Conservation (phyloP, 2,888 invertebrate genomes). For the Papilio gigon region DNA sequence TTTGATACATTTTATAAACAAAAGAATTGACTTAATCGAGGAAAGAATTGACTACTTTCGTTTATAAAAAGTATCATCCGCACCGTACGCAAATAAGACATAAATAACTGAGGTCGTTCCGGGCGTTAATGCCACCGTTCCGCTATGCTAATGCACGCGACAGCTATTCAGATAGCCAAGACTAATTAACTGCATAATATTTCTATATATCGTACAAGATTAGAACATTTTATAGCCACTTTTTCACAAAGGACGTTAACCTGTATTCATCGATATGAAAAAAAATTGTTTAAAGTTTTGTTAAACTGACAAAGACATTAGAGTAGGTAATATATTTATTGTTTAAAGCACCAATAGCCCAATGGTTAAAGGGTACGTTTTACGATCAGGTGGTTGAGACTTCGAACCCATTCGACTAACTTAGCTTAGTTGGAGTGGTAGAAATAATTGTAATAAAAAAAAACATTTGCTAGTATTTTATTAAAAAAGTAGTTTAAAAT, state of each 20-base stretch:
- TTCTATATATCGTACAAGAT: slow-evolving; percentile 21
- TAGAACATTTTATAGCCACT: background rate
- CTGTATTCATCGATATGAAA: background rate
- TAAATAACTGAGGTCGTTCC: slow-evolving; percentile 23
- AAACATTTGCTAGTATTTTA: too few relatives aligned
- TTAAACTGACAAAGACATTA: too few relatives aligned
- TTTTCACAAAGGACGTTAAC: background rate
- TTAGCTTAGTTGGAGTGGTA: too few relatives aligned
- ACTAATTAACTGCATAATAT: slow-evolving; percentile 33
- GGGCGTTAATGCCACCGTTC: slow-evolving; percentile 28
- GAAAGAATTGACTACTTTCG: background rate
- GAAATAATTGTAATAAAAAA: too few relatives aligned
- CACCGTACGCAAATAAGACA: slow-evolving; percentile 24
- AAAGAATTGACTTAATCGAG: too few relatives aligned
- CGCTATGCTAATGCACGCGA: slow-evolving; percentile 30
- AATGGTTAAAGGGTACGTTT: too few relatives aligned
- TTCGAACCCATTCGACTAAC: too few relatives aligned
- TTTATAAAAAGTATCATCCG: background rate
- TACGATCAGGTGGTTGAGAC: too few relatives aligned
- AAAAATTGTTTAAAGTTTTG: background rate
- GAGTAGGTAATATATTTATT: too few relatives aligned
- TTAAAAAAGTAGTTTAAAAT: too few relatives aligned
- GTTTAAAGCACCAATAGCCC: too few relatives aligned
- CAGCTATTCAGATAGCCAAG: slow-evolving; percentile 27
- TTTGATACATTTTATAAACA: too few relatives aligned